Percentiles rank a stretch among this genome's conserved stretches.
These are phyloP conservation scores for Thymallus thymallus DNA, from an alignment of 2,113 vertebrate genomes.

Conservation along the genomic window DNA sequence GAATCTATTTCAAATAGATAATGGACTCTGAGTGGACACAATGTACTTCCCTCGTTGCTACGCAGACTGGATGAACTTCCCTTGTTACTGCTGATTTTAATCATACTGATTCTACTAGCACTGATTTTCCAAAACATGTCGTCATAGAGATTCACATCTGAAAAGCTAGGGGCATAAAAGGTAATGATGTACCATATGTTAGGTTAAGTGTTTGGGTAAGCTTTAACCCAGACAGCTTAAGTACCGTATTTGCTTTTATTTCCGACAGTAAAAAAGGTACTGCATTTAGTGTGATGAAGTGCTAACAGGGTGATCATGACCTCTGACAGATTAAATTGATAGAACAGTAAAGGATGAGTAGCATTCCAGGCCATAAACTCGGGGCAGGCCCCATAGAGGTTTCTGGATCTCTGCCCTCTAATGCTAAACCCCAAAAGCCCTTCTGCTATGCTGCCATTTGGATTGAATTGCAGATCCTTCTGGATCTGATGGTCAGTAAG, in stretches of 20 bases:
- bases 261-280: slow-evolving; percentile 19
- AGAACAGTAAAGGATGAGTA: slow-evolving; percentile 30
- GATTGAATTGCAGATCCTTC: slow-evolving; percentile 16
- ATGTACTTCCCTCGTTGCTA: slow-evolving; percentile 19
- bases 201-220: background rate
- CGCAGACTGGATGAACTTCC: background rate
- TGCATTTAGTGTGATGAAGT: slow-evolving; percentile 30
- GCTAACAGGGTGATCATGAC: slow-evolving; percentile 45
- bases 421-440: slow-evolving; percentile 30
- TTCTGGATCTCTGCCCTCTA: slow-evolving; percentile 24
- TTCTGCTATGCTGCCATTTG: background rate
- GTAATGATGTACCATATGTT: background rate
- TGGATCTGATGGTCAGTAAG: slow-evolving; percentile 38
- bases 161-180: background rate
- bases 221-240: slow-evolving; percentile 30
- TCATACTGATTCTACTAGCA: slow-evolving; percentile 13
- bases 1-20: slow-evolving; percentile 26
- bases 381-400: slow-evolving; percentile 12
- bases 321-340: slow-evolving; percentile 42
- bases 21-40: slow-evolving; percentile 16
- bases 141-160: slow-evolving; percentile 4
- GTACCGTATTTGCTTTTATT: slow-evolving; percentile 3
- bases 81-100: slow-evolving; percentile 8
- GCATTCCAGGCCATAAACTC: slow-evolving; percentile 20
- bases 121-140: background rate